Percentiles rank a stretch among this genome's conserved stretches.
Conservation (phyloP, 2,113 vertebrate genomes). For the Brienomyrus brachyistius region DNA sequence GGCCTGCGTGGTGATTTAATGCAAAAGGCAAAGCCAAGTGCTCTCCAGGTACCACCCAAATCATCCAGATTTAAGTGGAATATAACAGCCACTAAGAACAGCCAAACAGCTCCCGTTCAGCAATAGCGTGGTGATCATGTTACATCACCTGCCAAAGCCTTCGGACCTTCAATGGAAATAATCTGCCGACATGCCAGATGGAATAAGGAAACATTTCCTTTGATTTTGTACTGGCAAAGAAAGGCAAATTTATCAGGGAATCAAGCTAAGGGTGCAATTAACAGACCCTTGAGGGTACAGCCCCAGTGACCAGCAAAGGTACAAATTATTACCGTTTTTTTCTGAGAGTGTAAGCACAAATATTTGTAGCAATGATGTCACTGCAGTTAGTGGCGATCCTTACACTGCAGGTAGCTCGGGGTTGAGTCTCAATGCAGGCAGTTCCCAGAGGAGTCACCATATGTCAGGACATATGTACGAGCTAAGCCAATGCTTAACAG, state of each 20-base stretch:
- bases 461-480: background rate
- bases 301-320: too few relatives aligned
- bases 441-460: background rate
- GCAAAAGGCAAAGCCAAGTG: slow-evolving; percentile 6
- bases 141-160: slow-evolving; percentile 22
- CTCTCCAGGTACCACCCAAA: slow-evolving; percentile 17
- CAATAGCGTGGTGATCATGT: slow-evolving; percentile 14
- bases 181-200: slow-evolving; percentile 22
- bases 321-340: too few relatives aligned
- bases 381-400: background rate
- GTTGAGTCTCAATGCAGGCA: background rate
- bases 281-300: too few relatives aligned
- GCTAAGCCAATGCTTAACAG: background rate
- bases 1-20: background rate
- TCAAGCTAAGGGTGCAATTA: background rate
- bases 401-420: background rate
- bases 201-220: background rate
- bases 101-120: slow-evolving; percentile 31
- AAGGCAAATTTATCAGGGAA: background rate
- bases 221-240: background rate
- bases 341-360: background rate
- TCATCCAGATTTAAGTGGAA: slow-evolving; percentile 33
- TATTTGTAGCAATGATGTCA: background rate
- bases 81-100: slow-evolving; percentile 41
- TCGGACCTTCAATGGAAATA: slow-evolving; percentile 20